phyloP scores from a whole-genome alignment of 2,797 vertebrate genomes.

The Thalassophryne amazonica region DNA sequence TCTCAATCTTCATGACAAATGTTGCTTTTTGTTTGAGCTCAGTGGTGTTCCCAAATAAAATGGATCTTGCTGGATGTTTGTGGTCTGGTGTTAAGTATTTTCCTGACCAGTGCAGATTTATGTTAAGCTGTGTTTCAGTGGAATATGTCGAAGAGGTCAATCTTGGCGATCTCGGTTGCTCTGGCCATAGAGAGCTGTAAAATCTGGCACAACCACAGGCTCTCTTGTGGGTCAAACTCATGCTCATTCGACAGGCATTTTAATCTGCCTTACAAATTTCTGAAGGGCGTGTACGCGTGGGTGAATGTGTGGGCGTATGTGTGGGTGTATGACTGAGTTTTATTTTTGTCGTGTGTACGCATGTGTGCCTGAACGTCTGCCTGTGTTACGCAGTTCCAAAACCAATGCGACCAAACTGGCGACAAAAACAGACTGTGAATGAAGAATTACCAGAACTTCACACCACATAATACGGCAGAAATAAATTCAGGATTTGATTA shows the following conservation, averaged over 20 bases:
- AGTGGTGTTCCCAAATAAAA: neutral
- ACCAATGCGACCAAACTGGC: conserved; percentile 43
- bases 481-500: conserved; percentile 28
- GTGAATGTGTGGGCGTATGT: conserved; percentile 22
- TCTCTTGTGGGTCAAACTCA: conserved; percentile 43
- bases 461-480: conserved; percentile 43
- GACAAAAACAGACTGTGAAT: conserved; percentile 43
- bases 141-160: neutral
- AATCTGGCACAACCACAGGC: conserved; percentile 37
- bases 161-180: neutral
- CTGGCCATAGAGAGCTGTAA: conserved; percentile 13
- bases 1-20: neutral
- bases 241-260: conserved; percentile 18
- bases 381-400: conserved; percentile 33
- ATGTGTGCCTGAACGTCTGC: conserved; percentile 15
- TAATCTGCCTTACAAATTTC: conserved; percentile 45
- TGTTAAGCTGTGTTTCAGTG: too few species aligned
- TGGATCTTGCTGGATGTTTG: neutral
- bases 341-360: conserved; percentile 39
- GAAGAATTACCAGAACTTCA: conserved; percentile 51
- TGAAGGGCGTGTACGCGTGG: conserved; percentile 26
- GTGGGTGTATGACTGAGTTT: conserved; percentile 27
- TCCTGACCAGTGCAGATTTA: too few species aligned
- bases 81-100: neutral
- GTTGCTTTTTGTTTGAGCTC: neutral